Conservation (phyloP, 2,797 vertebrate species). For the Anas flavirostris region DNA sequence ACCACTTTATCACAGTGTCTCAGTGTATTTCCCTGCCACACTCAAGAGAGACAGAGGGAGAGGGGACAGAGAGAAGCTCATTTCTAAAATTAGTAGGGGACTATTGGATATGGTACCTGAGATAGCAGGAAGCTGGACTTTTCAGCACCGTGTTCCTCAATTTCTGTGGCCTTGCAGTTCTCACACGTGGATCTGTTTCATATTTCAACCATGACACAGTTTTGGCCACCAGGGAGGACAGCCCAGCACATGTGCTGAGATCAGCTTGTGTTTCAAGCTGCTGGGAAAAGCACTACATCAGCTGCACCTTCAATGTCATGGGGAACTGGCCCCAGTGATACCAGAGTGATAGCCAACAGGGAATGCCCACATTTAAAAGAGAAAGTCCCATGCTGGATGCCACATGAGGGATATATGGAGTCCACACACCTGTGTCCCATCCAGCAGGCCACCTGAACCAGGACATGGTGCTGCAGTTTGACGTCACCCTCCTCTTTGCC, state of each 20-base stretch:
- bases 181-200: background rate
- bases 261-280: background rate
- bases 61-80: background rate
- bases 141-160: background rate
- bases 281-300: background rate
- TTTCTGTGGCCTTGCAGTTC: background rate
- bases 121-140: background rate
- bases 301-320: rapidly evolving
- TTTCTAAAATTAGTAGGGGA: background rate
- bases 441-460: rapidly evolving
- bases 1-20: background rate
- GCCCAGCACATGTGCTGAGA: background rate
- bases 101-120: background rate
- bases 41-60: background rate
- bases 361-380: background rate
- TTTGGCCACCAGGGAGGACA: background rate
- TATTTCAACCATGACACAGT: background rate
- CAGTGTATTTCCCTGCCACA: background rate
- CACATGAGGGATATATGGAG: background rate
- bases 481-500: background rate
- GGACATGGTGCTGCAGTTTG: rapidly evolving
- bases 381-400: background rate
- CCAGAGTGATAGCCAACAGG: rapidly evolving
- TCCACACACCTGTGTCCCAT: rapidly evolving
- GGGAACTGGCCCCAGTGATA: background rate